Base-by-base conservation (phyloP, 1,140 invertebrate genomes). In the Phocides pigmalion region DNA sequence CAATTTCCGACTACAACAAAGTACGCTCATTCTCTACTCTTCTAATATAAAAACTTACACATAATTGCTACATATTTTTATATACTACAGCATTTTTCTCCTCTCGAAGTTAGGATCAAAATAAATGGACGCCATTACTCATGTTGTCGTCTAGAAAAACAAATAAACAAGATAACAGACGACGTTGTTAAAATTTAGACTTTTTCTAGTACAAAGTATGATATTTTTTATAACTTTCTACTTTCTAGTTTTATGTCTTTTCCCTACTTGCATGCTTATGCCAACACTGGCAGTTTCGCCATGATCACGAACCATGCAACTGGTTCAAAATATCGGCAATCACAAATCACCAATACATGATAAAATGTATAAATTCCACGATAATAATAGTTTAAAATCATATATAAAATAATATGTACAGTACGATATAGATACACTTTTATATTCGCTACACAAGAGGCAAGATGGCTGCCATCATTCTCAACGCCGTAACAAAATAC, bases 391-490 rank as follows among this genome's bases (percentile, higher is more conserved):
- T n/a, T n/a, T n/a, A n/a, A n/a, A n/a, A n/a, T n/a, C n/a, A n/a
- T n/a, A n/a, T n/a, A n/a, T n/a, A n/a, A n/a, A n/a, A n/a, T n/a
- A n/a, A n/a, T n/a, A n/a, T n/a, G n/a, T n/a, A 17, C n/a, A n/a
- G 6, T 8, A 14, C 2, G 19, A 25, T 37, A 6, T 16, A 11
- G 19, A 53, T 25, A 56, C 44, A 44, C 39, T 28, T 42, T 28
- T 44, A 42, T 42, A 42, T 44, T 54, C 16, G 1, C 39, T 44
- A 11, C 8, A 12, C 20, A 44, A 56, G 39, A 44, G 14, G 9
- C 53, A 56, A 56, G 53, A 56, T 56, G 39, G 53, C 53, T 20
- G 53, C 37, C 37, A 56, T 56, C 53, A 41, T 11, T 54, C 53
- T 15, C 35, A 35, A 9, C 32, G 8, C 35, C 44, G 53, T 56